Percentiles rank a stretch among this genome's conserved stretches.
phyloP scores from a whole-genome alignment of 1,140 invertebrate genomes.

The Drosophila varians region DNA sequence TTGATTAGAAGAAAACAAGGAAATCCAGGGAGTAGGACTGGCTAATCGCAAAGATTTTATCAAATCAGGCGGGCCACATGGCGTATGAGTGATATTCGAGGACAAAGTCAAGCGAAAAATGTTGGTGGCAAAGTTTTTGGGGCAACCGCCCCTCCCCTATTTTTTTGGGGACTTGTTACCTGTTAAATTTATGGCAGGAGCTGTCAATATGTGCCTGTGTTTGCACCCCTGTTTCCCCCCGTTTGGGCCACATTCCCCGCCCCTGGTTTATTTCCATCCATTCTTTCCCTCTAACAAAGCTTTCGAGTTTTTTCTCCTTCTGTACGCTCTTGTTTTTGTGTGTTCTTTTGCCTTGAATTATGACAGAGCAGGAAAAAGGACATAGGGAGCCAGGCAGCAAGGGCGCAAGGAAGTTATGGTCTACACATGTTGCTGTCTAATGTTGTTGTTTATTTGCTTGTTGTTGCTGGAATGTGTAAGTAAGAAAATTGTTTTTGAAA shows the following conservation, averaged over 20 bases:
- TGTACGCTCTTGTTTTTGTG: constrained; percentile 10
- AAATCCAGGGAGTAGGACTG: too few species aligned
- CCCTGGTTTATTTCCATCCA: background rate
- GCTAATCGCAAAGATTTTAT: too few species aligned
- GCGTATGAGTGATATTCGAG: constrained; percentile 49
- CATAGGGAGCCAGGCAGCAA: background rate
- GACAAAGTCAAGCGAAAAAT: background rate
- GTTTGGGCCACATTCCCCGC: background rate
- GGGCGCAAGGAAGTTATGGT: constrained; percentile 40
- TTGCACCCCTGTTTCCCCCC: background rate
- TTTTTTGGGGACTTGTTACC: constrained; percentile 48
- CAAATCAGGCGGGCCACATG: constrained; percentile 6
- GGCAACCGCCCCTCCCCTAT: too few species aligned
- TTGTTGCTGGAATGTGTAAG: constrained; percentile 45
- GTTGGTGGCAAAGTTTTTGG: background rate
- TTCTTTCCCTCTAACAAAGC: background rate
- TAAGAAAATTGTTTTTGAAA: constrained; percentile 78
- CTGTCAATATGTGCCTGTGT: constrained; percentile 59
- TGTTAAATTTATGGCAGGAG: constrained; percentile 67
- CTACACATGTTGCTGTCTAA: constrained; percentile 70
- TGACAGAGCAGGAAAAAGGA: constrained; percentile 46
- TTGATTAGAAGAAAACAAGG: background rate
- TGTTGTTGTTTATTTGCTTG: constrained; percentile 33
- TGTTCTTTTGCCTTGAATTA: constrained; percentile 47
- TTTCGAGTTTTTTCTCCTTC: constrained; percentile 18